Evolutionary conservation across 1,140 invertebrate species (phyloP).

Genomic region (Dreissena polymorpha): DNA sequence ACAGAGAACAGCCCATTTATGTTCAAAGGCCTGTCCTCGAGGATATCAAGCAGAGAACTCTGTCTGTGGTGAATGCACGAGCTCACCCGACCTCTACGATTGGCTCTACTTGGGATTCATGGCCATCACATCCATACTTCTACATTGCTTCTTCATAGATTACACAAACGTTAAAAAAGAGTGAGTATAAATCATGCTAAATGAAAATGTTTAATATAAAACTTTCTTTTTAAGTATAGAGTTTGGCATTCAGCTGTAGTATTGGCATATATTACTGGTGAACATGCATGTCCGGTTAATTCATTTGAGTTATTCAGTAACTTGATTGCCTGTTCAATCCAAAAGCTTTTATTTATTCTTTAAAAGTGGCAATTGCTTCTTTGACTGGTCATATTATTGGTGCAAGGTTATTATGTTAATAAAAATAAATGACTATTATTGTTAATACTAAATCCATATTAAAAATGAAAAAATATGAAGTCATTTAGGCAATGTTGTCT

Average conservation of each 20-base stretch:
- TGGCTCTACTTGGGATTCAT: constrained; percentile 97
- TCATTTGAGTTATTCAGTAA: no score
- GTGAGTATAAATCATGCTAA: constrained; percentile 77
- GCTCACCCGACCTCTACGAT: constrained; percentile 91
- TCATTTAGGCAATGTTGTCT: no score
- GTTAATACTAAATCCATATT: no score
- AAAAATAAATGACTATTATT: no score
- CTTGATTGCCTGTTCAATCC: no score
- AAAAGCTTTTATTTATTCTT: no score
- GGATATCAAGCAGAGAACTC: constrained; percentile 83
- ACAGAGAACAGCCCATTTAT: constrained; percentile 74
- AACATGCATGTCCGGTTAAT: no score
- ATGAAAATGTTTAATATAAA: constrained; percentile 7
- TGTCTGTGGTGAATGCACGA: constrained; percentile 89
- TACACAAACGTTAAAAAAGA: constrained; percentile 87
- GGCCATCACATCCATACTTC: constrained; percentile 89
- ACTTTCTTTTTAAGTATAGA: background rate
- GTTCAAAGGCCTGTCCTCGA: constrained; percentile 91
- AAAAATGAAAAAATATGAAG: no score
- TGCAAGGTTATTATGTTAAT: no score
- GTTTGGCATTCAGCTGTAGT: background rate
- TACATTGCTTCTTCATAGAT: constrained; percentile 96
- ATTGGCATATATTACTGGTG: background rate
- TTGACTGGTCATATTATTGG: no score
- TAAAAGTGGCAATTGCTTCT: no score